phyloP scores from a whole-genome alignment of 2,113 vertebrate genomes.

The Nannobrachium achirus region DNA sequence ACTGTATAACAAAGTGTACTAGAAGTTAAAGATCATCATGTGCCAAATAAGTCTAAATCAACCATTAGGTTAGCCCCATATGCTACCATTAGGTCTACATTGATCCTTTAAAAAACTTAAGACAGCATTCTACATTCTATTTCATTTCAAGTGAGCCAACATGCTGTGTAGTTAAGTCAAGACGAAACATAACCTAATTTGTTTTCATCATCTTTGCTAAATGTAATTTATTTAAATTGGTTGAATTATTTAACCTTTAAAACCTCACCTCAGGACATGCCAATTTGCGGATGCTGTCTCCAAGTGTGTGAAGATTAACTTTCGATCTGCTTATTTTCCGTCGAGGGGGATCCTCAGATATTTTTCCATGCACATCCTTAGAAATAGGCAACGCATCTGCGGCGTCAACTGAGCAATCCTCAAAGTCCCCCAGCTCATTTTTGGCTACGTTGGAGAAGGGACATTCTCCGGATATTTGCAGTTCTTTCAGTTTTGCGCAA shows the following conservation, averaged over 20 bases:
- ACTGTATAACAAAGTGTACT: conserved; percentile 78
- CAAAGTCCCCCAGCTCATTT: conserved; percentile 79
- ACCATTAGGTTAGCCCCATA: no score
- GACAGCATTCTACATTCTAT: not conserved
- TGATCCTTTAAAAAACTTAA: not conserved
- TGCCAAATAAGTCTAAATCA: conserved; percentile 13
- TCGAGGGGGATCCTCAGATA: conserved; percentile 75
- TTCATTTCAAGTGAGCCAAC: not conserved
- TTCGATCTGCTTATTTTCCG: conserved; percentile 87
- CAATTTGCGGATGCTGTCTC: conserved; percentile 94
- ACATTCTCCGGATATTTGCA: conserved; percentile 94
- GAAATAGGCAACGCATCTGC: conserved; percentile 79
- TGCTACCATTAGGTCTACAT: not conserved
- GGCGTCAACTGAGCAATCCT: conserved; percentile 73
- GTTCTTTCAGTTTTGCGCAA: conserved; percentile 95
- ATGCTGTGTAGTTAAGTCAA: not conserved
- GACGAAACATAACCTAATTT: no score
- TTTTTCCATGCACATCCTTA: conserved; percentile 80
- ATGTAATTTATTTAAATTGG: not conserved
- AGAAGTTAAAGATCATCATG: conserved; percentile 57
- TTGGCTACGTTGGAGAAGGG: conserved; percentile 88
- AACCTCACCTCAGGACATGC: conserved; percentile 92
- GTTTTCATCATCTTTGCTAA: not conserved
- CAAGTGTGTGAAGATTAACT: conserved; percentile 94
- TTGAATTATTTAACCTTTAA: conserved; percentile 8